These are phyloP conservation scores for Mormoops blainvillei DNA, from an alignment of 2,113 vertebrate species.

Conservation along the genomic window DNA sequence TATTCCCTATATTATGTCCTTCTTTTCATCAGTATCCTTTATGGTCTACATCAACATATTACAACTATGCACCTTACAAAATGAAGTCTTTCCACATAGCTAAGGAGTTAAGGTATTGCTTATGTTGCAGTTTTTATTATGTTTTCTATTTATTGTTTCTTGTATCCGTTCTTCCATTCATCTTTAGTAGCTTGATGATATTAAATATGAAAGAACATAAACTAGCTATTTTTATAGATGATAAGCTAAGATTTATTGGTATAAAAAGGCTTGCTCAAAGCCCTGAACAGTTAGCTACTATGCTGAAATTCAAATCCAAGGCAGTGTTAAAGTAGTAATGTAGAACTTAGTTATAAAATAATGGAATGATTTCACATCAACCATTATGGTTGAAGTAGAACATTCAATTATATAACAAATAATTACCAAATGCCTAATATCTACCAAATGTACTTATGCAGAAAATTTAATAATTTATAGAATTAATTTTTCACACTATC, in stretches of 20 bases:
- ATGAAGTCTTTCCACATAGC: neutral
- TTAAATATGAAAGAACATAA: neutral
- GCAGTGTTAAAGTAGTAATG: neutral
- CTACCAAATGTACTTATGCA: neutral
- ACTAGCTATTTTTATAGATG: neutral
- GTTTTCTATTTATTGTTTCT: neutral
- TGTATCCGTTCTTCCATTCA: neutral
- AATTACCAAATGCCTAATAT: neutral
- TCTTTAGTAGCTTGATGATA: neutral
- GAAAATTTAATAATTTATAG: neutral
- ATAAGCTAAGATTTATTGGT: neutral
- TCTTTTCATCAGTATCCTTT: neutral
- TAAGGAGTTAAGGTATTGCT: neutral
- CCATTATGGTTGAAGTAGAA: neutral
- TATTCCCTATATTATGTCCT: neutral
- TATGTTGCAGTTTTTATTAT: neutral
- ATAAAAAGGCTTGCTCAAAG: neutral
- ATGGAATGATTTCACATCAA: neutral
- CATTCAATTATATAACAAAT: neutral
- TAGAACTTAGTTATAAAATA: neutral
- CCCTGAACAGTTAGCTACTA: neutral
- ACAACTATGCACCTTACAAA: neutral
- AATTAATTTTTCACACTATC: neutral
- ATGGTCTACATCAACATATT: neutral
- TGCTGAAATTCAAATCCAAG: neutral